Evolutionary conservation across 2,888 invertebrate species (phyloP), one percentile per base, ranked within the genome.

Genomic region (Endotricha flammealis): DNA sequence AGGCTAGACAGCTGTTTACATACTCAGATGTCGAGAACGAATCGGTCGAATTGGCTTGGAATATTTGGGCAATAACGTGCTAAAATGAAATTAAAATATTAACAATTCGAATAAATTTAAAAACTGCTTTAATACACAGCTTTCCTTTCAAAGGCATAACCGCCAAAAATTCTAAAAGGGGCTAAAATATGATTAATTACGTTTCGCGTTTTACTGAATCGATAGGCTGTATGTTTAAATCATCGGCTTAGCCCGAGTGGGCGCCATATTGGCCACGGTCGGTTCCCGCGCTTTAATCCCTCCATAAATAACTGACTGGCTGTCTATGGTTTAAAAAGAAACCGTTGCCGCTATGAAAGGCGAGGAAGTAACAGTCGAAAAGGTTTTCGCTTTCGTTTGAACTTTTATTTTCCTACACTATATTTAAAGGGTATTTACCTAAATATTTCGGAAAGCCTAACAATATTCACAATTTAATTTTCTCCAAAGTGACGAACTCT

Each of bases 191-290:
- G 73, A 78, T 75, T 75, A 74, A 78, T 76, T 68, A 61, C 62
- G 47, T 63, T 53, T 57, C 46, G 51, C 57, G 54, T 65, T 72
- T 67, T 63, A 63, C 56, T 61, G 58, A 72, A 74, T 77, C 76
- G 74, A 71, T 68, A 55, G 66, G 62, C 56, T 68, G 66, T 71
- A 63, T 55, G 57, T 71, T 76, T 79, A 78, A 80, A 80, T 79
- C 78, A 79, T 69, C 65, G 70, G 72, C 68, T 80, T 75, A 80
- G 65, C 61, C 57, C 46, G 48, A 50, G 50, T 50, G 54, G 62
- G 56, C 46, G 73, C 73, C 69, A 68, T 76, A 73, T 73, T 75
- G 75, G 71, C 58, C 56, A 48, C 46, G 42, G 47, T 53, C 58
- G 60, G 62, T 58, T 58, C 52, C 63, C 64, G 64, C 62, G 60